phyloP scores from a whole-genome alignment of 2,113 vertebrate genomes.

The Thalassoma bifasciatum region DNA sequence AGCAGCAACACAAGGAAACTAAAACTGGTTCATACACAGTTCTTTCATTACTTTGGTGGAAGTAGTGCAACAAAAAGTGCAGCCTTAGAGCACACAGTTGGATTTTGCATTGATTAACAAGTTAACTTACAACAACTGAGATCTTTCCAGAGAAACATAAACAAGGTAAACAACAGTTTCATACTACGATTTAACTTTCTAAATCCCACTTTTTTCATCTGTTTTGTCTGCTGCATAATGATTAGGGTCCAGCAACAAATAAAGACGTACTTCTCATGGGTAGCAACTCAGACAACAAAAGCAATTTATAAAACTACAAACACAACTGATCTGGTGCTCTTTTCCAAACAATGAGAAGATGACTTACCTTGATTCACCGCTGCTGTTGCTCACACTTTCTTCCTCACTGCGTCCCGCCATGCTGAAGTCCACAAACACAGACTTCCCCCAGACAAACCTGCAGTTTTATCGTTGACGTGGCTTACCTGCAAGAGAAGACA shows the following conservation, averaged over 20 bases:
- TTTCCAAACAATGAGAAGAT: neutral
- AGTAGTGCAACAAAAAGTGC: no score
- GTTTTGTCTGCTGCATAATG: no score
- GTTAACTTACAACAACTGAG: no score
- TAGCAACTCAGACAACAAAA: neutral
- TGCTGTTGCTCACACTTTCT: slow-evolving; percentile 95
- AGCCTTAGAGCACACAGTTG: no score
- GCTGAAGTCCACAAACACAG: slow-evolving; percentile 66
- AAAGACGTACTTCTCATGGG: neutral
- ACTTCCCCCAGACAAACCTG: slow-evolving; percentile 42
- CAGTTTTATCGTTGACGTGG: slow-evolving; percentile 28
- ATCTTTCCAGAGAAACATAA: neutral
- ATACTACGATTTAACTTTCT: neutral
- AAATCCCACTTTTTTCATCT: no score
- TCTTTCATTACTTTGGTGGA: neutral
- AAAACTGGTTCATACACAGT: neutral
- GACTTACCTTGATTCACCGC: slow-evolving; percentile 94
- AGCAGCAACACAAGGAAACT: neutral
- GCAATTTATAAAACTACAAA: neutral
- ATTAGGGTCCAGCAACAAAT: no score
- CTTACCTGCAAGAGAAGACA: slow-evolving; percentile 43
- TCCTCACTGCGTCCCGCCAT: slow-evolving; percentile 98
- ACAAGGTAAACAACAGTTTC: no score
- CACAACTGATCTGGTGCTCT: neutral
- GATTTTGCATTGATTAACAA: no score